phyloP scores from a whole-genome alignment of 2,888 invertebrate genomes.

The Oithona nana region DNA sequence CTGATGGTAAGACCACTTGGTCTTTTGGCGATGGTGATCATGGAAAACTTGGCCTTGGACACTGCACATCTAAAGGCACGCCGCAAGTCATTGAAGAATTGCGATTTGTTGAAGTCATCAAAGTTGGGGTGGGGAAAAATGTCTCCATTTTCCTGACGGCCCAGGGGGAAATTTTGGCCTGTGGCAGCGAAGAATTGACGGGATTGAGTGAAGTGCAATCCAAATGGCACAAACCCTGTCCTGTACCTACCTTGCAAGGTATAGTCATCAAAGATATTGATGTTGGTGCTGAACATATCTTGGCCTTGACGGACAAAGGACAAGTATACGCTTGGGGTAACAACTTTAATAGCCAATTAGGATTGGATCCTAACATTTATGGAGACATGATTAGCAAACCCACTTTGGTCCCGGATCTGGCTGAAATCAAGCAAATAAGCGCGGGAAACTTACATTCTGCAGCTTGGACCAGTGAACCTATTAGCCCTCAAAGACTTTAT shows the following conservation, averaged over 20 bases:
- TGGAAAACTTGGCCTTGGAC: conserved; percentile 36
- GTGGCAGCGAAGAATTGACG: conserved; percentile 29
- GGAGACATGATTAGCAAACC: background rate
- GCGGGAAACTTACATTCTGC: conserved; percentile 43
- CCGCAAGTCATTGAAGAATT: conserved; percentile 35
- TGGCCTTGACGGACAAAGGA: conserved; percentile 37
- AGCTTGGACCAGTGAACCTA: conserved; percentile 38
- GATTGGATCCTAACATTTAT: conserved; percentile 29
- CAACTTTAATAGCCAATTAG: conserved; percentile 42
- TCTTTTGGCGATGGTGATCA: conserved; percentile 45
- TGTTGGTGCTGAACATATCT: conserved; percentile 40
- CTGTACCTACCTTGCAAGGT: conserved; percentile 28
- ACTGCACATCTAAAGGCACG: background rate
- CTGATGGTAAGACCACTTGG: conserved; percentile 40
- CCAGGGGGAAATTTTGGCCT: conserved; percentile 39
- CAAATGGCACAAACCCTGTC: background rate
- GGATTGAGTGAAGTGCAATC: background rate
- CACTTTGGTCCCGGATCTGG: background rate
- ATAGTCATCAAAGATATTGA: conserved; percentile 38
- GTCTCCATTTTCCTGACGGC: conserved; percentile 41
- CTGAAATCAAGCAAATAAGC: conserved; percentile 27
- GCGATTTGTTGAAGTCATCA: conserved; percentile 36
- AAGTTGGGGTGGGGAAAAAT: conserved; percentile 43
- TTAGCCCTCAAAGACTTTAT: conserved; percentile 25
- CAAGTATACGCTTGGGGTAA: conserved; percentile 43